Evolutionary conservation across 2,888 invertebrate species (phyloP).

Genomic region (Nomada hirtipes): DNA sequence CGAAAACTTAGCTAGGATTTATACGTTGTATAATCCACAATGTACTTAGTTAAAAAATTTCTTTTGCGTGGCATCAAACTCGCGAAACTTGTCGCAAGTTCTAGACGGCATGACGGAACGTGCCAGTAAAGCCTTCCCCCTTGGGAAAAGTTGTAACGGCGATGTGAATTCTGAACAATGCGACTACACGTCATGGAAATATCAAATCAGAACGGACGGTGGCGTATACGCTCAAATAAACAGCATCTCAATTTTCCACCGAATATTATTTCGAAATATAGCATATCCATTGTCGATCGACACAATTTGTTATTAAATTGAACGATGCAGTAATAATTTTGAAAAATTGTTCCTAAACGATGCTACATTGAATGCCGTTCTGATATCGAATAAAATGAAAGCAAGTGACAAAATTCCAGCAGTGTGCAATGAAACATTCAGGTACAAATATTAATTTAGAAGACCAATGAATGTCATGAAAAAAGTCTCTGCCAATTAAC

Average conservation of each 20-base stretch:
- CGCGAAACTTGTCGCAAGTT: neutral
- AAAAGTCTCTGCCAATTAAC: neutral
- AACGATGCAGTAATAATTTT: neutral
- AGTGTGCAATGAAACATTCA: neutral
- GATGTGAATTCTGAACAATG: neutral
- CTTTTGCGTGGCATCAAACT: conserved; percentile 19
- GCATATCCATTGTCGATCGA: neutral
- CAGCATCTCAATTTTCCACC: conserved; percentile 12
- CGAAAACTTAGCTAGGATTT: conserved; percentile 1
- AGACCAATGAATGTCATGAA: conserved; percentile 1
- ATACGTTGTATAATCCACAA: conserved; percentile 13
- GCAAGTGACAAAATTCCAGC: neutral
- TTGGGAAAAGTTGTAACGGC: neutral
- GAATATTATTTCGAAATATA: conserved; percentile 7
- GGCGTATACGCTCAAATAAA: conserved; percentile 8
- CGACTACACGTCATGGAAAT: conserved; percentile 2
- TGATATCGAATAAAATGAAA: conserved; percentile 1
- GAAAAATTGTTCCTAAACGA: neutral
- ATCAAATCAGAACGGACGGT: conserved; percentile 13
- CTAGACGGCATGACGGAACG: neutral
- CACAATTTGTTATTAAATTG: conserved; percentile 9
- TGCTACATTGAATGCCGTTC: neutral
- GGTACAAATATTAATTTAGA: conserved; percentile 16
- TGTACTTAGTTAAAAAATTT: conserved; percentile 26
- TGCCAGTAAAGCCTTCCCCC: conserved; percentile 23